Conservation (phyloP, 2,888 invertebrate genomes). For the Anorthoa munda region DNA sequence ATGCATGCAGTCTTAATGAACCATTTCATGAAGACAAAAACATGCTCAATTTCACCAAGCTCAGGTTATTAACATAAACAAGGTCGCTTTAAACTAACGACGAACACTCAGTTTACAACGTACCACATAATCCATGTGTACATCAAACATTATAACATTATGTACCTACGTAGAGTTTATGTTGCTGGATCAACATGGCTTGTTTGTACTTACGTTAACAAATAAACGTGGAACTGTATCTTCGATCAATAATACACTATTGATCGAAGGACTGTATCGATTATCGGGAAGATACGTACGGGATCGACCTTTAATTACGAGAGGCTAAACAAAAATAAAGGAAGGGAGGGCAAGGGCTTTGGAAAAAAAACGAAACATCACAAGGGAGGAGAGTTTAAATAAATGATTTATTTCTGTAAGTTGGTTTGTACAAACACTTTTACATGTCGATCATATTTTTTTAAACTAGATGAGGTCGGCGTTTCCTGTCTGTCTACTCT, state of each 20-base stretch:
- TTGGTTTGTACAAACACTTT: no score
- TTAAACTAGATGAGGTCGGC: no score
- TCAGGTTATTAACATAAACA: not conserved
- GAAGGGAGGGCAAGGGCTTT: no score
- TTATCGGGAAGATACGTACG: not conserved
- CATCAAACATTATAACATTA: conserved; percentile 7
- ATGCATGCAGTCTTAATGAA: not conserved
- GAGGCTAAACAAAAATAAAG: no score
- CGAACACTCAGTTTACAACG: not conserved
- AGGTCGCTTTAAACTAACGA: not conserved
- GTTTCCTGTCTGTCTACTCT: no score
- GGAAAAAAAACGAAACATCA: no score
- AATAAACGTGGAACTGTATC: conserved; percentile 13
- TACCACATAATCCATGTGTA: not conserved
- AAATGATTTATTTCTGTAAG: no score
- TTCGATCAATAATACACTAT: no score
- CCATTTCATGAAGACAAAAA: not conserved
- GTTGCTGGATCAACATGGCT: conserved; percentile 18
- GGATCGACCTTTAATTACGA: no score
- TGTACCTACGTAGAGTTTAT: not conserved
- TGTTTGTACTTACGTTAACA: conserved; percentile 5
- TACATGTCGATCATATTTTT: no score
- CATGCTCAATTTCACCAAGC: not conserved
- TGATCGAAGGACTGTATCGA: conserved; percentile 4
- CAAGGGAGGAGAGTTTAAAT: no score